Percentiles rank a stretch among this genome's conserved stretches.
phyloP scores from a whole-genome alignment of 2,113 vertebrate genomes.

The Dipodomys ordii region DNA sequence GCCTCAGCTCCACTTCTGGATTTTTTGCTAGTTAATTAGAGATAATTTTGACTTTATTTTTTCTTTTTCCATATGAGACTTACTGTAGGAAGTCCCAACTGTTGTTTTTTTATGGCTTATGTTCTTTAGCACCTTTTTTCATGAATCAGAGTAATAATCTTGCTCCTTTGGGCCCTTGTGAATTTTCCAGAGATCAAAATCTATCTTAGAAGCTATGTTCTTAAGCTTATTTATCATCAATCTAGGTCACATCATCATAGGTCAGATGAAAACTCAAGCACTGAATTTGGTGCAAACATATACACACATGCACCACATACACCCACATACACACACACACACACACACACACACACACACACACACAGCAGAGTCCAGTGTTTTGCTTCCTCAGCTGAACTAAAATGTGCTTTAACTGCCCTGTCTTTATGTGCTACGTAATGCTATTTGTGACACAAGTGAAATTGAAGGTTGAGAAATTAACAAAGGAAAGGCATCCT shows the following conservation, averaged over 20 bases:
- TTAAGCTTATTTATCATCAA: slow-evolving; percentile 32
- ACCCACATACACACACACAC: background rate
- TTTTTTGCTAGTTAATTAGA: too few species aligned
- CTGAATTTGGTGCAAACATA: background rate
- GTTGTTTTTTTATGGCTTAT: background rate
- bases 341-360: background rate
- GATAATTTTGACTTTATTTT: background rate
- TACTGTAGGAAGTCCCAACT: background rate
- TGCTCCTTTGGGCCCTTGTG: background rate
- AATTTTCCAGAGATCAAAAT: slow-evolving; percentile 9
- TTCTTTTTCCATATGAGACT: background rate
- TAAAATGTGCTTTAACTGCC: background rate
- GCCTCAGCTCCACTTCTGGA: too few species aligned
- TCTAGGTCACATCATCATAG: background rate
- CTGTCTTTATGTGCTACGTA: slow-evolving; percentile 36
- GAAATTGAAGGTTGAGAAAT: slow-evolving; percentile 37
- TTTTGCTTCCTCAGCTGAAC: slow-evolving; percentile 41
- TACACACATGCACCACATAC: background rate
- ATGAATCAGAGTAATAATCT: background rate
- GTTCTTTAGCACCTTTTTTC: background rate
- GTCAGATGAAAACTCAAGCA: background rate
- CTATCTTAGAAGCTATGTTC: background rate
- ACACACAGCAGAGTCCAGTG: too few species aligned
- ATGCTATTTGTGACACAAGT: slow-evolving; percentile 55
- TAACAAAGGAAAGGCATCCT: slow-evolving; percentile 4